A percentile compares a stretch with the other conserved stretches of the same genome.
phyloP scores from a whole-genome alignment of 2,797 vertebrate species.

The Alauda arvensis region DNA sequence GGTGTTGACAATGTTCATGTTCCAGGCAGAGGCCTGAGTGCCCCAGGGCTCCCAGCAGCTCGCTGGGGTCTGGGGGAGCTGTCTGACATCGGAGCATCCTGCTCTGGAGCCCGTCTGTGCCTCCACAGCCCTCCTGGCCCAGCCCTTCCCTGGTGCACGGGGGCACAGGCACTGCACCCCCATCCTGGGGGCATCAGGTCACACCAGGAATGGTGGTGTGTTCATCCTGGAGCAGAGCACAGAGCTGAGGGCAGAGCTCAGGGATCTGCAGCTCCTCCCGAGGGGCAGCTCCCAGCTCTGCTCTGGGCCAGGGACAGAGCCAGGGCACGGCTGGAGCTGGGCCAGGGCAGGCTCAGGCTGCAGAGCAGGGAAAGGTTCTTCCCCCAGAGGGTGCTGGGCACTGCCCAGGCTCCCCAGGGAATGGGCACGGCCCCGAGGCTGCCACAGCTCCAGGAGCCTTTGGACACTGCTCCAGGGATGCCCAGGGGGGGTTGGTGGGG shows the following conservation, averaged over 20 bases:
- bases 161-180: background rate
- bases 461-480: background rate
- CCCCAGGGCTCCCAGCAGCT: background rate
- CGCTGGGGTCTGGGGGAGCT: rapidly evolving
- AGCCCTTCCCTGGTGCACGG: rapidly evolving
- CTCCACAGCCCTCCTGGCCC: background rate
- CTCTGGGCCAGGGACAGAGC: background rate
- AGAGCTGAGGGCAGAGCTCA: background rate
- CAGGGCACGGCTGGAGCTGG: background rate
- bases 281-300: background rate
- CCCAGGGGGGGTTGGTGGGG: background rate
- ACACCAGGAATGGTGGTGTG: rapidly evolving
- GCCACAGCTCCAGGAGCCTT: background rate
- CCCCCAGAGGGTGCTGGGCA: background rate
- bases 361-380: background rate
- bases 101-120: background rate
- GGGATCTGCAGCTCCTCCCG: background rate
- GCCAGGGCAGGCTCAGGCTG: background rate
- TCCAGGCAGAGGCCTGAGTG: background rate
- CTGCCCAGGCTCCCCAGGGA: background rate
- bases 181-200: background rate
- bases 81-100: background rate
- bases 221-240: background rate
- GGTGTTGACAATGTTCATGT: background rate
- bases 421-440: background rate